Conservation (phyloP, 2,113 vertebrate species). For the Phocoena phocoena region DNA sequence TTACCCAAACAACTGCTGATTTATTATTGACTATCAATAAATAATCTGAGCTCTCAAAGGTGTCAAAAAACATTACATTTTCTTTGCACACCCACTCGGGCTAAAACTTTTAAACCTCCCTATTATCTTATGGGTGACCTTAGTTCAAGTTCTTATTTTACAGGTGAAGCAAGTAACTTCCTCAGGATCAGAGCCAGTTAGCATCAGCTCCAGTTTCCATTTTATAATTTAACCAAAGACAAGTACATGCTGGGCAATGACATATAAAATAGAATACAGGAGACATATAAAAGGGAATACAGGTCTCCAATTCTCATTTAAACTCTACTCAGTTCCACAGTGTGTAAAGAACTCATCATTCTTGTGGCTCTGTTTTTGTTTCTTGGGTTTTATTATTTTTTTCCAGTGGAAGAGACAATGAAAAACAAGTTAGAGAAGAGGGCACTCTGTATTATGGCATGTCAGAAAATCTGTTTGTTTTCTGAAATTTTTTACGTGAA, state of each 20-base stretch:
- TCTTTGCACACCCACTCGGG: neutral
- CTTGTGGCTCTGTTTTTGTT: neutral
- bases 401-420: neutral
- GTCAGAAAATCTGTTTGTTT: conserved; percentile 30
- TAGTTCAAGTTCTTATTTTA: neutral
- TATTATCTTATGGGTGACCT: neutral
- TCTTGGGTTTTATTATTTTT: neutral
- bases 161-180: neutral
- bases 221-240: neutral
- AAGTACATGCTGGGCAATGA: neutral
- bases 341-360: neutral
- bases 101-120: conserved; percentile 22
- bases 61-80: conserved; percentile 30
- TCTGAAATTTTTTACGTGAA: neutral
- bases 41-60: neutral
- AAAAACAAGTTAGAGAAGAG: neutral
- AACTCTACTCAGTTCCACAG: neutral
- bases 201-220: neutral
- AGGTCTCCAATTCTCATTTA: neutral
- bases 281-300: neutral
- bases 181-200: neutral
- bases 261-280: neutral
- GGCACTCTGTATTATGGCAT: neutral
- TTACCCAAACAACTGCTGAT: neutral
- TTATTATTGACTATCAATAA: neutral